Percentiles rank a stretch among this genome's conserved stretches.
These are phyloP conservation scores for Euphydryas editha DNA, from an alignment of 2,888 invertebrate genomes.

Conservation along the genomic window DNA sequence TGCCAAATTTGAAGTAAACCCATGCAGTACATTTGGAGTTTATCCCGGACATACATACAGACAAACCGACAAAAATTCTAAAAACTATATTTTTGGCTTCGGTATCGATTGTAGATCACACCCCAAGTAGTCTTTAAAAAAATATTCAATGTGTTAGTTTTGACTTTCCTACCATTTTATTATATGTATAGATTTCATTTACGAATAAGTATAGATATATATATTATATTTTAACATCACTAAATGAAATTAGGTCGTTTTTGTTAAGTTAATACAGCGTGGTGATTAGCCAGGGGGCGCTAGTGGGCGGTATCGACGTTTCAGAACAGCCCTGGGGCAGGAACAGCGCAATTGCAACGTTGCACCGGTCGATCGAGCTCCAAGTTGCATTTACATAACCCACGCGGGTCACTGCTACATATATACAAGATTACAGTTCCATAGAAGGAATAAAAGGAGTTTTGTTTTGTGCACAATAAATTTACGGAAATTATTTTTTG, in stretches of 20 bases:
- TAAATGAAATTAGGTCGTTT: not conserved
- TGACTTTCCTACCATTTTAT: too few relatives aligned
- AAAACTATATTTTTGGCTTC: too few relatives aligned
- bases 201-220: too few relatives aligned
- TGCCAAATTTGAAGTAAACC: too few relatives aligned
- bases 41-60: too few relatives aligned
- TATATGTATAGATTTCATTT: too few relatives aligned
- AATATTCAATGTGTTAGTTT: too few relatives aligned
- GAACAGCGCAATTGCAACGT: conserved; percentile 44
- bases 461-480: not conserved
- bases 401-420: conserved; percentile 1
- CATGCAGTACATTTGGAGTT: too few relatives aligned
- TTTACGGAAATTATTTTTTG: not conserved
- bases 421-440: not conserved
- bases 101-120: too few relatives aligned
- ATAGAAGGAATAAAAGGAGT: not conserved
- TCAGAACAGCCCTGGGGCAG: conserved; percentile 27
- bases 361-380: conserved; percentile 45
- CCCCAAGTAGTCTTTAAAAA: too few relatives aligned
- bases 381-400: conserved; percentile 28
- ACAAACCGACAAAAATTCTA: too few relatives aligned
- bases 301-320: conserved; percentile 6
- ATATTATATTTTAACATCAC: not conserved
- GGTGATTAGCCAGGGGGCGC: not conserved
- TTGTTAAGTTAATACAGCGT: not conserved